Base-by-base conservation (phyloP, 2,888 invertebrate species). In the Loripinus fragilis region DNA sequence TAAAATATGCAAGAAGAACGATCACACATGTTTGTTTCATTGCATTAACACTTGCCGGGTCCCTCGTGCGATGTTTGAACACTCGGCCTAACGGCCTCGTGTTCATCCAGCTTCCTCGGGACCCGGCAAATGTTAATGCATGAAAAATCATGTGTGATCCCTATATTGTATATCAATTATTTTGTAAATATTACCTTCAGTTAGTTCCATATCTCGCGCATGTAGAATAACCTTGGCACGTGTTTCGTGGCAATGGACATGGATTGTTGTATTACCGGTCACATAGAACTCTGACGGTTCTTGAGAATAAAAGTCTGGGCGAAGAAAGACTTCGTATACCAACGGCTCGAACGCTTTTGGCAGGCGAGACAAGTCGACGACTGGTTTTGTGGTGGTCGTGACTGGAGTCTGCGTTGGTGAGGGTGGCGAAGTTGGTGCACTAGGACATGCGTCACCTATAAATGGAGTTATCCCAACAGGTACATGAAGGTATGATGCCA, bases 241-340 rank as follows among this genome's bases (percentile, higher is more conserved):
- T 5, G 74, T 33, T 1, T 71, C 35, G 5, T 69, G 20, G 70
- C 88, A 89, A 17, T 73, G 30, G 25, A 89, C 71, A 10, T 75
- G 71, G 12, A 90, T 85, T 10, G 68, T 72, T 1, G 85, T 84
- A 8, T 65, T 68, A 1, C 90, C 90, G 23, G 85, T 76, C 71
- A 88, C 89, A n/a, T 82, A 82, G 78, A 90, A 91, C 2, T 75
- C 71, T 25, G 82, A 70, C 0, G 86, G 81, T 38, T 87, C 81
- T 5, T 68, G 75, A 10, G 73, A 82, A 75, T 90, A 88, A 81
- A 91, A 88, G 73, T 90, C 78, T 0, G 90, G 89, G 65, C 86
- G 83, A 2, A 90, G 80, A 65, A 86, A 87, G 8, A 91, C 80
- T n/a, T 85, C 83, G 73, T 91, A 91, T 52, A 87, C 74, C 5